Evolutionary conservation across 2,797 vertebrate species (phyloP).

Genomic region (Cirrhinus mrigala): DNA sequence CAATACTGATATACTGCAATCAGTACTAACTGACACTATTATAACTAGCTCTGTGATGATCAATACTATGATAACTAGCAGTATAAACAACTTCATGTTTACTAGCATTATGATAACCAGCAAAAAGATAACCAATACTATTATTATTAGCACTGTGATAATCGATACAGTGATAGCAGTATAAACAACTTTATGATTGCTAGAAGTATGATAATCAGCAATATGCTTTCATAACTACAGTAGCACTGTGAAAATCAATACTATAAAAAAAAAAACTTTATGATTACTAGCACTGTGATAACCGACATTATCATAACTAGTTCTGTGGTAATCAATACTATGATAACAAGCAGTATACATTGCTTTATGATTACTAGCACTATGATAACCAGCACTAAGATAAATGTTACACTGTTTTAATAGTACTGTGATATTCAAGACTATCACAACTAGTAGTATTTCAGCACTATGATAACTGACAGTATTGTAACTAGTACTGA

Average conservation of each 20-base stretch:
- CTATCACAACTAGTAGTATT: too few species aligned
- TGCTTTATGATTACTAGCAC: too few species aligned
- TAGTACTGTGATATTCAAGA: not conserved
- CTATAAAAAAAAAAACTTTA: too few species aligned
- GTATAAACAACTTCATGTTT: too few species aligned
- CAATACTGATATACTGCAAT: too few species aligned
- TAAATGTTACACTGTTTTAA: not conserved
- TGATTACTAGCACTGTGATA: not conserved
- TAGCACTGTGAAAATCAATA: too few species aligned
- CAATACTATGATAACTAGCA: not conserved
- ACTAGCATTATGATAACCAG: not conserved
- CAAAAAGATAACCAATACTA: not conserved
- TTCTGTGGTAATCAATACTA: too few species aligned
- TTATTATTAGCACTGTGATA: not conserved
- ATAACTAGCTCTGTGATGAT: not conserved
- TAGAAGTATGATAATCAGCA: not conserved
- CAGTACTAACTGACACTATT: not conserved
- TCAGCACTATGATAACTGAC: too few species aligned
- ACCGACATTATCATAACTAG: not conserved
- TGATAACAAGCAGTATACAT: not conserved
- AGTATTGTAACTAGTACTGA: not conserved
- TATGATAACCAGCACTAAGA: not conserved
- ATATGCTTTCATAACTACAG: not conserved
- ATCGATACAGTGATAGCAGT: not conserved
- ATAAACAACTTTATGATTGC: not conserved